phyloP scores from a whole-genome alignment of 2,888 invertebrate genomes.

The Ptychoptera albimana region DNA sequence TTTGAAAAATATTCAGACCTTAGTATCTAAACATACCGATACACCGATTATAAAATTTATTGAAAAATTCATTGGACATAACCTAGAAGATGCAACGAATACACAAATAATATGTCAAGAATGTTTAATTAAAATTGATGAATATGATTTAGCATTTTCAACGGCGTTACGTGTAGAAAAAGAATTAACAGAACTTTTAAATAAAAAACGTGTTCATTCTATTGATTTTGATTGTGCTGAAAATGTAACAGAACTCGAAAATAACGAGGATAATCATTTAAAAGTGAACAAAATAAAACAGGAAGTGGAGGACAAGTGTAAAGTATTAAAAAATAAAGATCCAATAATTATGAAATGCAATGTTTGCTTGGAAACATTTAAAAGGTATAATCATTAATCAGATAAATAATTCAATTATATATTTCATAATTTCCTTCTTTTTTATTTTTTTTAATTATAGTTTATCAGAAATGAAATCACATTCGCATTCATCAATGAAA shows the following conservation, averaged over 20 bases:
- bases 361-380: slow-evolving; percentile 1
- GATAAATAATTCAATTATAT: not conserved
- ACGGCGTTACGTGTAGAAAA: slow-evolving; percentile 9
- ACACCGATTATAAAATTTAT: slow-evolving; percentile 7
- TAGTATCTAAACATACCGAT: slow-evolving; percentile 8
- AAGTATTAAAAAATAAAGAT: not conserved
- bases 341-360: slow-evolving; percentile 2
- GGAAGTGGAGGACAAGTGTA: not conserved
- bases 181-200: slow-evolving; percentile 8
- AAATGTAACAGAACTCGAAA: not conserved
- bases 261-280: not conserved
- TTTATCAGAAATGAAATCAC: slow-evolving; percentile 1
- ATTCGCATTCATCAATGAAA: not conserved
- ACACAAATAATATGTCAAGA: slow-evolving; percentile 6
- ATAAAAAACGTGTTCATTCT: not conserved
- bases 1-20: slow-evolving; percentile 7
- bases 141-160: slow-evolving; percentile 10
- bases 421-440: not conserved
- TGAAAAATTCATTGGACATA: slow-evolving; percentile 7
- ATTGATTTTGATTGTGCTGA: not conserved
- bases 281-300: slow-evolving; percentile 1
- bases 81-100: not conserved
- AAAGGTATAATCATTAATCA: not conserved
- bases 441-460: not conserved
- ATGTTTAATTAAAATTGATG: slow-evolving; percentile 10